Evolutionary conservation across 2,797 vertebrate genomes (phyloP).

Genomic region (Amniataba percoides): DNA sequence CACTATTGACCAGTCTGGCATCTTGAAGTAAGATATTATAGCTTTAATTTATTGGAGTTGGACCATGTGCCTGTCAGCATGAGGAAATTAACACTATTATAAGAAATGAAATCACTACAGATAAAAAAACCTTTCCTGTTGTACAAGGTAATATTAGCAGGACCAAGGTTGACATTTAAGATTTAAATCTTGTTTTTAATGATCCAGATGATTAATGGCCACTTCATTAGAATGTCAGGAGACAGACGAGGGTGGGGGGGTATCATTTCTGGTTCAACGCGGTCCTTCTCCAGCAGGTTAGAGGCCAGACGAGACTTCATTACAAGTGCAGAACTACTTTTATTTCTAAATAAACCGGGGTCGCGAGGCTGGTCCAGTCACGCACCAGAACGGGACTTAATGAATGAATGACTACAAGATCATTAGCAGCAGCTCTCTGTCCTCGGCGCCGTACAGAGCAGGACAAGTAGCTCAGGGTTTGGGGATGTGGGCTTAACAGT

Average conservation of each 20-base stretch:
- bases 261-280: constrained; percentile 13
- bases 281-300: constrained; percentile 11
- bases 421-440: constrained; percentile 69
- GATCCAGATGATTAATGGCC: constrained; percentile 62
- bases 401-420: constrained; percentile 64
- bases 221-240: constrained; percentile 49
- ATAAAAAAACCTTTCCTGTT: constrained; percentile 46
- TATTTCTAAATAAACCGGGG: constrained; percentile 55
- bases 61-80: constrained; percentile 41
- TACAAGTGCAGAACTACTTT: constrained; percentile 52
- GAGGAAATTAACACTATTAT: constrained; percentile 60
- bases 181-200: constrained; percentile 68
- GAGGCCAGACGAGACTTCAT: constrained; percentile 39
- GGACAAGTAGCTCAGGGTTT: constrained; percentile 69
- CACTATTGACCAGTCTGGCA: constrained; percentile 16
- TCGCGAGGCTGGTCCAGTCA: constrained; percentile 15
- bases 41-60: constrained; percentile 38
- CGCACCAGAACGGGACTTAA: constrained; percentile 48
- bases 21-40: constrained; percentile 16
- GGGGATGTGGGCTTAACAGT: constrained; percentile 73
- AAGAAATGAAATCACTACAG: constrained; percentile 49
- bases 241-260: constrained; percentile 34
- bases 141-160: constrained; percentile 41
- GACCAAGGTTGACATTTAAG: constrained; percentile 60
- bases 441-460: constrained; percentile 38